Evolutionary conservation across 2,888 invertebrate species (phyloP).

Genomic region (Drosophila pegasa): DNA sequence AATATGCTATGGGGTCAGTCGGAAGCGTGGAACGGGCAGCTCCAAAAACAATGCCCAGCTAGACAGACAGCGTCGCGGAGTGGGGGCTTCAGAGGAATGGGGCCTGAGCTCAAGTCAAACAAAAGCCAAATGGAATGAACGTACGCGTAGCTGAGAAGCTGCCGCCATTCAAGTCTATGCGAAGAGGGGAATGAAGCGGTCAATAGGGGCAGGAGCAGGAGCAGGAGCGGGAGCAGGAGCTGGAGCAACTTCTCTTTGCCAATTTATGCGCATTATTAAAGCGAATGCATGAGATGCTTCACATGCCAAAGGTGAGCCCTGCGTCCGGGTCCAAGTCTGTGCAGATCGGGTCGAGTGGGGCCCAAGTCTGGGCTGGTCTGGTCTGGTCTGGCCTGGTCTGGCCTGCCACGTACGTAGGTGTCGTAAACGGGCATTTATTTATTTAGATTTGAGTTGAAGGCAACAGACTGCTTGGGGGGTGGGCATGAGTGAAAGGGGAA

Average conservation of each 20-base stretch:
- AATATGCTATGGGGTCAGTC: slow-evolving; percentile 66
- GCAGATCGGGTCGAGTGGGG: neutral
- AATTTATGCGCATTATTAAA: slow-evolving; percentile 82
- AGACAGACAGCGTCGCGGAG: slow-evolving; percentile 55
- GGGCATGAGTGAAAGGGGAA: neutral
- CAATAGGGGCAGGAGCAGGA: slow-evolving; percentile 64
- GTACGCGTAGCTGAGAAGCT: slow-evolving; percentile 47
- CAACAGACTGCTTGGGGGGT: slow-evolving; percentile 40
- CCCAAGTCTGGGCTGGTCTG: slow-evolving; percentile 10
- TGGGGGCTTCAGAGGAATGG: neutral
- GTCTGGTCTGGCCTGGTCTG: slow-evolving; percentile 7
- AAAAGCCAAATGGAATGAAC: slow-evolving; percentile 75
- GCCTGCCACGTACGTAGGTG: slow-evolving; percentile 61
- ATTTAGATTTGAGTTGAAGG: slow-evolving; percentile 69
- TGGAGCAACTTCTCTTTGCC: slow-evolving; percentile 41
- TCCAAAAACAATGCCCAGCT: slow-evolving; percentile 64
- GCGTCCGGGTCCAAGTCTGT: slow-evolving; percentile 13
- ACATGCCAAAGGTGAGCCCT: slow-evolving; percentile 55
- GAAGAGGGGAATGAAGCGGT: slow-evolving; percentile 68
- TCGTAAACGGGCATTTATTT: slow-evolving; percentile 74
- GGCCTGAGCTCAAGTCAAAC: slow-evolving; percentile 59
- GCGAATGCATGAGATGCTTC: slow-evolving; percentile 71
- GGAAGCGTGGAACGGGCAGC: neutral
- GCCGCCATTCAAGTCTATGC: slow-evolving; percentile 11
- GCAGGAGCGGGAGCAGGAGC: slow-evolving; percentile 51